These are phyloP conservation scores for Chrysopilus asiliformis DNA, from an alignment of 2,888 invertebrate species.

Conservation along the genomic window DNA sequence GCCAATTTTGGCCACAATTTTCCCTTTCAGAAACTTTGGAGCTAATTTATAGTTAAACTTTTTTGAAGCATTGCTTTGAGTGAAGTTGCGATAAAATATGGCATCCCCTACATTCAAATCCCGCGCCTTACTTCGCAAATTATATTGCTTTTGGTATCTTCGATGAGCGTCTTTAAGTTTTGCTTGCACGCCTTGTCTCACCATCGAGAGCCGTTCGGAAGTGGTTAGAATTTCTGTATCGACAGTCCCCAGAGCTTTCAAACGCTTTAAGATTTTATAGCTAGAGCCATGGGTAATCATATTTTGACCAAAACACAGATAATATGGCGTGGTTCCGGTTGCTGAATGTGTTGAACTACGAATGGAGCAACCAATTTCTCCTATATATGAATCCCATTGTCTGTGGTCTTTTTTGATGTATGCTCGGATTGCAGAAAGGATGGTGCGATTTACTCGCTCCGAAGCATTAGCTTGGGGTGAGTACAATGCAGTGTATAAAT, in stretches of 20 bases:
- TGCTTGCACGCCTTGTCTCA: background rate
- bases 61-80: constrained; percentile 1
- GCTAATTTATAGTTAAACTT: background rate
- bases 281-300: constrained; percentile 11
- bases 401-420: constrained; percentile 16
- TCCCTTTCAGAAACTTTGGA: background rate
- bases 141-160: background rate
- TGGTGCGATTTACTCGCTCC: constrained; percentile 21
- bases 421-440: constrained; percentile 21
- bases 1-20: too few relatives aligned
- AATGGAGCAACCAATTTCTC: constrained; percentile 19
- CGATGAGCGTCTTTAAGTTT: background rate
- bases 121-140: background rate
- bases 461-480: constrained; percentile 25
- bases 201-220: background rate
- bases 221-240: too few relatives aligned
- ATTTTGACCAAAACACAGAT: constrained; percentile 17
- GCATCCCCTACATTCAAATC: background rate
- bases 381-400: constrained; percentile 19
- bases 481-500: constrained; percentile 18
- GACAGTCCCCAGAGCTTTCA: too few relatives aligned
- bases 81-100: constrained; percentile 1
- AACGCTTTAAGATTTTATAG: constrained; percentile 3
- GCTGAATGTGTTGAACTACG: constrained; percentile 19
- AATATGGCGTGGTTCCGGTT: constrained; percentile 18